Percentiles rank a stretch among this genome's conserved stretches.
Evolutionary conservation across 2,888 invertebrate species (phyloP).

Genomic region (Aelia acuminata): DNA sequence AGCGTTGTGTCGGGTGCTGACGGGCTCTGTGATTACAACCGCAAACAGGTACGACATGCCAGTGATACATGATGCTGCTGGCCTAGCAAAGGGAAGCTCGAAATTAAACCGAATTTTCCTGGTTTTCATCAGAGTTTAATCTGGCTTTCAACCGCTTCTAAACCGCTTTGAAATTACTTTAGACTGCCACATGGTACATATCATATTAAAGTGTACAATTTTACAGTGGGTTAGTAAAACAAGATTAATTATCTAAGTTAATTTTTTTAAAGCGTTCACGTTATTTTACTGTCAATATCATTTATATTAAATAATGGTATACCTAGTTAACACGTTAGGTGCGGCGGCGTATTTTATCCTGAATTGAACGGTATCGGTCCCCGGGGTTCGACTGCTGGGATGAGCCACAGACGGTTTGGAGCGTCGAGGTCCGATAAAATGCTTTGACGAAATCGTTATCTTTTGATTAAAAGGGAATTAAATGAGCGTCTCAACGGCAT

Average conservation of each 20-base stretch:
- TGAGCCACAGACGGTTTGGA: too few species aligned
- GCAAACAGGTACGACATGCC: slow-evolving; percentile 22
- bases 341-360: too few species aligned
- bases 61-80: background rate
- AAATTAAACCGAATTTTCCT: slow-evolving; percentile 35
- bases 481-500: too few species aligned
- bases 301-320: too few species aligned
- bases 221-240: background rate
- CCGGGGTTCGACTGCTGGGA: too few species aligned
- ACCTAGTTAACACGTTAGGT: too few species aligned
- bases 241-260: background rate
- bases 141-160: background rate
- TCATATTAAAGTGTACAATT: background rate
- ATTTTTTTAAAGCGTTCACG: too few species aligned
- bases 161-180: background rate
- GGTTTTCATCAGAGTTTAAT: slow-evolving; percentile 25
- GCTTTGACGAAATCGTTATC: too few species aligned
- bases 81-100: background rate
- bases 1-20: background rate
- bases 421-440: too few species aligned
- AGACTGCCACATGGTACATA: background rate
- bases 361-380: too few species aligned
- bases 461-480: too few species aligned
- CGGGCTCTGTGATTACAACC: slow-evolving; percentile 2
- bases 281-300: too few species aligned